These are phyloP conservation scores for Megastigmus dorsalis DNA, from an alignment of 2,888 invertebrate species.

Conservation along the genomic window DNA sequence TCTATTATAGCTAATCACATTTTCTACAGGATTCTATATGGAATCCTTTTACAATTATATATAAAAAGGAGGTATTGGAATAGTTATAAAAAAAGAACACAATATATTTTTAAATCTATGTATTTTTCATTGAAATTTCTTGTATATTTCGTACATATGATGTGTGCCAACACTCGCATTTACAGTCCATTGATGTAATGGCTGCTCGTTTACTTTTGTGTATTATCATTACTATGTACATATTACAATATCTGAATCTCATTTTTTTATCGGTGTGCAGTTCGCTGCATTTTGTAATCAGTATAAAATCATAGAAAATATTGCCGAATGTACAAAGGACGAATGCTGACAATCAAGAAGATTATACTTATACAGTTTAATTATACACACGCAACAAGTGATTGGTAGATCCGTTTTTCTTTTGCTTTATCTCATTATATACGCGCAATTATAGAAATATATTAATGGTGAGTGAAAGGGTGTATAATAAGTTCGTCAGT, in stretches of 20 bases:
- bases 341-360: slow-evolving; percentile 48
- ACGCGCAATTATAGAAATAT: slow-evolving; percentile 21
- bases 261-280: slow-evolving; percentile 33
- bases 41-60: too few relatives aligned
- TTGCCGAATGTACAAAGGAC: slow-evolving; percentile 54
- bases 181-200: slow-evolving; percentile 38
- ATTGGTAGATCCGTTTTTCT: slow-evolving; percentile 10
- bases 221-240: slow-evolving; percentile 50
- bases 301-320: slow-evolving; percentile 55
- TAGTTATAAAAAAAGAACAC: too few relatives aligned
- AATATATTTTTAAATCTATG: slow-evolving; percentile 51
- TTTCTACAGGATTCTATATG: too few relatives aligned
- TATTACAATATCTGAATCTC: slow-evolving; percentile 46
- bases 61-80: too few relatives aligned
- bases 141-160: slow-evolving; percentile 53
- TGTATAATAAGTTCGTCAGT: slow-evolving; percentile 29
- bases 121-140: slow-evolving; percentile 53
- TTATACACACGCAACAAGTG: slow-evolving; percentile 43
- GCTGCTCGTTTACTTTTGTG: slow-evolving; percentile 38
- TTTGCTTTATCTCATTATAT: too few relatives aligned
- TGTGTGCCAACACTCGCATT: slow-evolving; percentile 53
- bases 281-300: slow-evolving; percentile 40
- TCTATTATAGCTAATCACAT: too few relatives aligned
- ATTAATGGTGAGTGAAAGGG: not conserved
- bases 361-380: slow-evolving; percentile 46